Evolutionary conservation across 2,113 vertebrate genomes (phyloP).

Genomic region (Syrrhaptes paradoxus): DNA sequence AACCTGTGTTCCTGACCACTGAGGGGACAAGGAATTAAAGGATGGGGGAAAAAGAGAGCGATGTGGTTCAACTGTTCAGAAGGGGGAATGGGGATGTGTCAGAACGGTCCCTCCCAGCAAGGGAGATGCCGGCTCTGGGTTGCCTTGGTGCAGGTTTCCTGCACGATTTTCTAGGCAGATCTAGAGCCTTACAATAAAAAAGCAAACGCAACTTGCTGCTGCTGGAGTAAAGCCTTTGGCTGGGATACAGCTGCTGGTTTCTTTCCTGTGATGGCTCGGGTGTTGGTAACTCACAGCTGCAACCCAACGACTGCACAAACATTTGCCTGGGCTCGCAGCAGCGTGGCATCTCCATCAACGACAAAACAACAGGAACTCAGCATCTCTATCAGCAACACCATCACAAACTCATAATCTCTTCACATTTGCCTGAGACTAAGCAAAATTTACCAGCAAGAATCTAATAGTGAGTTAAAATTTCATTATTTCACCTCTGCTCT

Average conservation of each 20-base stretch:
- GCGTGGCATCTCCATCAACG: accelerated
- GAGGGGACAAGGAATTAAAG: neutral
- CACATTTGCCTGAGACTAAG: neutral
- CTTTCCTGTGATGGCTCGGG: accelerated
- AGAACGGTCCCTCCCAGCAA: neutral
- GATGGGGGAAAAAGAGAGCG: neutral
- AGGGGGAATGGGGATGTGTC: neutral
- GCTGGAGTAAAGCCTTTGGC: neutral
- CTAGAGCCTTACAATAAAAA: neutral
- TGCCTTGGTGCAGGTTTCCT: neutral
- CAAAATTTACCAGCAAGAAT: neutral
- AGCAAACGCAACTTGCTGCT: neutral
- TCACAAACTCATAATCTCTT: neutral
- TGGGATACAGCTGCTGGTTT: neutral
- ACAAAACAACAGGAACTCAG: neutral
- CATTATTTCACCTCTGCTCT: neutral
- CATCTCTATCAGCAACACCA: neutral
- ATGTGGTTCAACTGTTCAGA: accelerated
- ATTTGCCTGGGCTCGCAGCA: neutral
- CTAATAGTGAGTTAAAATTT: neutral
- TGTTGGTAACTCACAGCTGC: neutral
- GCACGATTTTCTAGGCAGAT: neutral
- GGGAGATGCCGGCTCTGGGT: neutral
- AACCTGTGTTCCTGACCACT: neutral
- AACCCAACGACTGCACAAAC: neutral